Evolutionary conservation across 2,888 invertebrate species (phyloP), one percentile per base, ranked within the genome.

Genomic region (Tipula confusa): DNA sequence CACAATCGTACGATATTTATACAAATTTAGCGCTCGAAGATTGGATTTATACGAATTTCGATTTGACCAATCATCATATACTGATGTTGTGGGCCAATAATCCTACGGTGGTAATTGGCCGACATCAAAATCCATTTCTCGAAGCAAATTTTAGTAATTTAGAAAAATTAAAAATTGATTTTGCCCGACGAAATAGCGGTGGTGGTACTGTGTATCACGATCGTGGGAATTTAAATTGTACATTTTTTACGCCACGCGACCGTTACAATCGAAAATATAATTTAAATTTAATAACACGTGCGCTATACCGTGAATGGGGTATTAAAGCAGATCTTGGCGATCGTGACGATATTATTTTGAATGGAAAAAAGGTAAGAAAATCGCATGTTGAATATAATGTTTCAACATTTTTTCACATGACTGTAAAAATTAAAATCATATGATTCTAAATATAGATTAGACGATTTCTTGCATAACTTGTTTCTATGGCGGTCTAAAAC

Each of bases 171-270:
- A 94, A 93, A 15, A 93, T 98, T 84, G 91, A 92, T 11, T 87
- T 98, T 84, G 98, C 96, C 0, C 92, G 99, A 84, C 92, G 99
- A 79, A 96, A 96, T 87, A 98, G 98, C 89, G 99, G 99, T 31
- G 96, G 99, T 84, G 99, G 98, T 29, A 95, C 98, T 2, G 98
- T 99, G 29, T 99, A 97, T 89, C 99, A 99, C 89, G 99, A 99
- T 89, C 90, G 92, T 85, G 98, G 98, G 84, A 98, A 98, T 90
- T 91, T 98, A 0, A 98, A 98, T 90, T 92, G 98, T 85, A 96
- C 97, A 0, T 97, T 99, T 89, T 95, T 99, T 87, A 95, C 97
- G 11, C 92, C 95, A 1, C 92, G 94, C 85, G 93, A 94, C 85
- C 91, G 93, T 84, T 98, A 98, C 88, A 93, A 97, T 89, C 92